A percentile compares a stretch with the other conserved stretches of the same genome.
phyloP scores from a whole-genome alignment of 2,797 vertebrate species.

The Alca torda region DNA sequence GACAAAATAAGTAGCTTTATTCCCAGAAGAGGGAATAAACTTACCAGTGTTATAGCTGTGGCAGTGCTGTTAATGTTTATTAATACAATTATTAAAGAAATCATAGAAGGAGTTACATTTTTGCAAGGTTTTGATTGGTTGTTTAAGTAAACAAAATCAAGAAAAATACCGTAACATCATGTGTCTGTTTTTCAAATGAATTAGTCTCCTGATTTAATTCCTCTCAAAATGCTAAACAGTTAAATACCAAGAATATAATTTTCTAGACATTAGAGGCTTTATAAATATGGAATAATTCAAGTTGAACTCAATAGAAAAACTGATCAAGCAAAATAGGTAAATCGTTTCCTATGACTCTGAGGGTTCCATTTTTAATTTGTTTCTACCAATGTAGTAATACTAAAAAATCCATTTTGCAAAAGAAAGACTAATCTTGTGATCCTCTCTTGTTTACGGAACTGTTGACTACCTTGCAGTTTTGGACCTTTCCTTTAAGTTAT shows the following conservation, averaged over 20 bases:
- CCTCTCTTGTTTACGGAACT: background rate
- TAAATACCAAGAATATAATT: background rate
- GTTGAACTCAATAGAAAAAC: background rate
- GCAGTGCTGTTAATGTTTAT: background rate
- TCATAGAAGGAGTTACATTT: background rate
- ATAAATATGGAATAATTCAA: background rate
- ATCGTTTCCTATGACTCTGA: background rate
- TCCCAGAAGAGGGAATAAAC: background rate
- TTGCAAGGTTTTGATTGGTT: background rate
- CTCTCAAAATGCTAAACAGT: background rate
- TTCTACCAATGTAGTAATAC: background rate
- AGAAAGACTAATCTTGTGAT: background rate
- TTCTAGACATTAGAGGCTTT: background rate
- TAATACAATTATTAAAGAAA: background rate
- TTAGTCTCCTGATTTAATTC: background rate
- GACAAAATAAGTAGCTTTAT: background rate
- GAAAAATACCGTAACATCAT: background rate
- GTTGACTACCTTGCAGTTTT: background rate
- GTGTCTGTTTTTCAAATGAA: background rate
- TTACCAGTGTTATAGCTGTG: background rate
- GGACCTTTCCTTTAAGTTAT: background rate
- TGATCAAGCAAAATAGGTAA: background rate
- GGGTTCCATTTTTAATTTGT: background rate
- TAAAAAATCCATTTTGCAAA: background rate
- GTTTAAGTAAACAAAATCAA: background rate